These are phyloP conservation scores for Atlantisia rogersi DNA, from an alignment of 2,113 vertebrate species.

Conservation along the genomic window DNA sequence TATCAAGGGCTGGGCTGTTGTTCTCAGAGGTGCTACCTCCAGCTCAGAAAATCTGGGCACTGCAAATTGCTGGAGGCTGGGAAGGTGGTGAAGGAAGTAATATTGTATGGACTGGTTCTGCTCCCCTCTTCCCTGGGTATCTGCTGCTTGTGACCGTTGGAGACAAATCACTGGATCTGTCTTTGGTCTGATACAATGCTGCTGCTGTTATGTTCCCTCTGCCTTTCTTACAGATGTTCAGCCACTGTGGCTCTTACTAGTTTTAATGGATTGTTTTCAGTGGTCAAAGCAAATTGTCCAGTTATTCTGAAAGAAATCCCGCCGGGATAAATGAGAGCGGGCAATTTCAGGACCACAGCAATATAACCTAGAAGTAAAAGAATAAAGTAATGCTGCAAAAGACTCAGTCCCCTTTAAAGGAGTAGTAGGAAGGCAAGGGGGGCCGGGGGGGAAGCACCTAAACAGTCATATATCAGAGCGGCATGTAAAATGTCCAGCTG, in stretches of 20 bases:
- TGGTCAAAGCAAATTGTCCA: conserved; percentile 7
- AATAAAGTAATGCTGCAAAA: background rate
- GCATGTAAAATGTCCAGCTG: conserved; percentile 49
- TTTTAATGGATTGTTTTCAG: conserved; percentile 21
- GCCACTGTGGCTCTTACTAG: background rate
- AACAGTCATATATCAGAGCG: conserved; percentile 63
- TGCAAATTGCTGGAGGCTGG: background rate
- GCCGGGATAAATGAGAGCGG: background rate
- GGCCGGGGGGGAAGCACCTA: background rate
- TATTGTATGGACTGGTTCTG: background rate
- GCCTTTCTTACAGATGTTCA: background rate
- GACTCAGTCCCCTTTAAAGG: conserved; percentile 40
- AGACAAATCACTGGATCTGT: background rate
- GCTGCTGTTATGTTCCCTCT: background rate
- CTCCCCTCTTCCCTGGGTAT: background rate
- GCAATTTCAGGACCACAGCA: background rate
- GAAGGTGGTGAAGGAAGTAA: background rate
- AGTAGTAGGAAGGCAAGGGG: background rate
- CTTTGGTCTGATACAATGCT: background rate
- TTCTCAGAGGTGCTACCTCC: background rate
- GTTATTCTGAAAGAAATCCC: conserved; percentile 8
- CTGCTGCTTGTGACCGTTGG: background rate
- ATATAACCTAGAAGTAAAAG: background rate
- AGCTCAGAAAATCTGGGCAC: background rate
- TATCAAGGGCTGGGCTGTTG: background rate